Evolutionary conservation across 2,797 vertebrate species (phyloP), one percentile per base, ranked within the genome.

Genomic region (Orestias chungarensis): DNA sequence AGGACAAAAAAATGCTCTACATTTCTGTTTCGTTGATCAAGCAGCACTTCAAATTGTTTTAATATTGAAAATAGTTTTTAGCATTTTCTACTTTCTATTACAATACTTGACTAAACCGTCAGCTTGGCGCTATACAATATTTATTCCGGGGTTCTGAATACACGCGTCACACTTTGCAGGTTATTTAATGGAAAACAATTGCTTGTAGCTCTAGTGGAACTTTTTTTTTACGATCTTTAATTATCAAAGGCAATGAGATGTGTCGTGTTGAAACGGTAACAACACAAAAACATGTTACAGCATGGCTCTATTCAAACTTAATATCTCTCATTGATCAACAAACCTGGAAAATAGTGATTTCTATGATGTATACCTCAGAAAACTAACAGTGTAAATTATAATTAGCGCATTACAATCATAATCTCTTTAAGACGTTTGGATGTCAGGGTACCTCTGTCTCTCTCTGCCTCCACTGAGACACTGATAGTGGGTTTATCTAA

Each of bases 311-410:
- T 20, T 18, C 18, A 6, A 33, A 59, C 54, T 59, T 33, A 2
- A 15, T 23, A 23, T 55, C 6, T 15, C n/a, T n/a, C n/a, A n/a
- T n/a, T n/a, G 29, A 57, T 57, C 54, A 31, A 33, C 29, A 10
- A 33, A 18, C 17, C 54, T 57, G 29, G 54, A 20, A 15, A 18
- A 3, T 29, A 33, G 31, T 35, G 18, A 59, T 33, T 33, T 59
- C n/a, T 35, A 27, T 10, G 23, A 35, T 59, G 8, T 59, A 18
- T 35, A 35, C 31, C 20, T 33, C 29, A 59, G 31, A 35, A 59
- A 35, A 59, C 23, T 20, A 59, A 59, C 55, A 59, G 17, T 11
- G 20, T 57, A 31, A 59, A 59, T n/a, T n/a, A 59, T 59, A 59
- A 33, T 59, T 0, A 25, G 31, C 27, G 20, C 29, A 17, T 55